Base-by-base conservation (phyloP, 53 echinoderm and acorn worm genomes). In the Holothuria leucospilota region DNA sequence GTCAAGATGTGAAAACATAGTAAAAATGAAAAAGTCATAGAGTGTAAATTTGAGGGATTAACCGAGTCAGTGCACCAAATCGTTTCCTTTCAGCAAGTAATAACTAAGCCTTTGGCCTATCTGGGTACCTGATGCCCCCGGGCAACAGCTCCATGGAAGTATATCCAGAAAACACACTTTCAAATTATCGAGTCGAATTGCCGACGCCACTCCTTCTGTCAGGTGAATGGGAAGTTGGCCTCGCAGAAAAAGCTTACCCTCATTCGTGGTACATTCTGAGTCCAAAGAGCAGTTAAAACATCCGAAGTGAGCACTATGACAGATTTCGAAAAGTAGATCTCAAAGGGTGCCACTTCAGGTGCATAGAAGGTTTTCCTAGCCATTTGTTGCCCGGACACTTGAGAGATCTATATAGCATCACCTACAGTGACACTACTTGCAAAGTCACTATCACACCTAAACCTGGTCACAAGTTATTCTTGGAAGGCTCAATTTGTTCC, bases 231-330 rank as follows among this genome's bases (percentile, higher is more conserved):
- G 42, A 42, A 42, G 39, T 38, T 4, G 86, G 11, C 5, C 39
- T 86, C 7, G 86, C 61, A 10, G 86, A 86, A 25, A 39, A 60
- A 6, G 21, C 21, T 23, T 86, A 16, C 39, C 86, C 71, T 6
- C 16, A 70, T 29, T 61, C 59, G 12, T 85, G 70, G 85, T 71
- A 71, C 59, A 85, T 71, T 38, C 29, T 59, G 26, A 42, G 42
- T 42, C 42, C 42, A 5, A 9, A 42, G 5, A 42, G 9, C 9
- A 42, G 42, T 42, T 42, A 42, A 9, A 9, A 6, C 42, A 6
- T 42, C 9, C 42, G 42, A 42, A 42, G 42, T 42, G 5, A 42
- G 9, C 42, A 42, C 5, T 69, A 51, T 30, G 27, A 28, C 20
- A 59, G 71, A 12, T 69, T 11, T 27, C 11, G 24, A 21, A 8